phyloP scores from a whole-genome alignment of 2,797 vertebrate genomes.

The Xiphorhynchus erythropygius region DNA sequence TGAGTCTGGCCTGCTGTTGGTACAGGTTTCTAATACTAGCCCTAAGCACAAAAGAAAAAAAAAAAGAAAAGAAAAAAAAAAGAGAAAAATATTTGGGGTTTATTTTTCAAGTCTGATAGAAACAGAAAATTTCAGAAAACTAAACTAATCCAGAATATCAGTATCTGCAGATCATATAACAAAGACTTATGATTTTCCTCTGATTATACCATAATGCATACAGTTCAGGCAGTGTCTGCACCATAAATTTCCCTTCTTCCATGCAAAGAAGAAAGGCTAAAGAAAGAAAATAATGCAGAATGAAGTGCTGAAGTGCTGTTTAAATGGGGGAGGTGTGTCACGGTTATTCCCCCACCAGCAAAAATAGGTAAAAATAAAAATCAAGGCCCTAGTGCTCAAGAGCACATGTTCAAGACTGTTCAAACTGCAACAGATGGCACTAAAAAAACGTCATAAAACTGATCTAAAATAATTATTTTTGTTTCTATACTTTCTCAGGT shows the following conservation, averaged over 20 bases:
- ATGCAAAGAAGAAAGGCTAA: neutral
- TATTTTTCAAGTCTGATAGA: slow-evolving; percentile 14
- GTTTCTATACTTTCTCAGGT: neutral
- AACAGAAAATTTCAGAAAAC: neutral
- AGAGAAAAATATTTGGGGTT: neutral
- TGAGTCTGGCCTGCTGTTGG: slow-evolving; percentile 22
- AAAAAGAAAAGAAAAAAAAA: neutral
- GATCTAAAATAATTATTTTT: neutral
- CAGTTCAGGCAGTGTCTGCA: neutral
- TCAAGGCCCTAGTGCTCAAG: neutral
- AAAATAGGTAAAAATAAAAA: too few species aligned
- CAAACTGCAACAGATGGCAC: neutral
- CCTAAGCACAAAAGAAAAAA: slow-evolving; percentile 53
- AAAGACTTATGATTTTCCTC: neutral
- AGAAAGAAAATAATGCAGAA: neutral
- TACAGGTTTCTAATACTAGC: slow-evolving; percentile 59
- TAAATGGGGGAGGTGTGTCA: neutral
- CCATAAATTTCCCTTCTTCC: neutral
- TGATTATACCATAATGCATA: neutral
- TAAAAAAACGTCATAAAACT: neutral
- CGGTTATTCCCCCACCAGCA: neutral
- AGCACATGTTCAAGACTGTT: neutral
- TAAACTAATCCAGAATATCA: neutral
- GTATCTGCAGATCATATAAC: neutral
- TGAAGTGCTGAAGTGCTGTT: neutral